Percentiles rank a stretch among this genome's conserved stretches.
phyloP scores from a whole-genome alignment of 2,888 invertebrate species.

The Furcula furcula region DNA sequence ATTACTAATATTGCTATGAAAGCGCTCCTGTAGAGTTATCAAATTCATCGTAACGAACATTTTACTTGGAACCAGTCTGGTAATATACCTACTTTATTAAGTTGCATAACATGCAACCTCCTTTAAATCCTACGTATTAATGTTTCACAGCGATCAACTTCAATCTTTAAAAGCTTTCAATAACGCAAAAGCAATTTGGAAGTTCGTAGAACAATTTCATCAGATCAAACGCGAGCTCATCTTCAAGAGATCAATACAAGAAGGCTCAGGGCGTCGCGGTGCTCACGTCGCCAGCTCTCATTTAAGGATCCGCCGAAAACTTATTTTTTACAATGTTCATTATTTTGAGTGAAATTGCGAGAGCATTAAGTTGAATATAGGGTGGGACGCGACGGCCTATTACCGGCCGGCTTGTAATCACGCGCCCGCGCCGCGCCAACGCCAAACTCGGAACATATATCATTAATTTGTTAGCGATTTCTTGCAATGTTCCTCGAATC shows the following conservation, averaged over 20 bases:
- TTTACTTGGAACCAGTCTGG: no score
- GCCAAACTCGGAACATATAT: conserved; percentile 46
- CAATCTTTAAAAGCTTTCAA: conserved; percentile 29
- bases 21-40: no score
- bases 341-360: conserved; percentile 80
- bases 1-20: no score
- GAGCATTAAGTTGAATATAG: conserved; percentile 81
- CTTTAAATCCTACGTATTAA: conserved; percentile 19
- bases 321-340: conserved; percentile 75
- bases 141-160: conserved; percentile 20
- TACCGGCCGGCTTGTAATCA: conserved; percentile 77
- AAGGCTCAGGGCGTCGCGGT: conserved; percentile 39
- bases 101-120: conserved; percentile 12
- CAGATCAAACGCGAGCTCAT: conserved; percentile 47
- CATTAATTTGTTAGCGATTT: conserved; percentile 73
- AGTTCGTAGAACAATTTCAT: conserved; percentile 57
- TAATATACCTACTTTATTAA: neutral
- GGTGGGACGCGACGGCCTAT: conserved; percentile 72
- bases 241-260: conserved; percentile 48
- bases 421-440: conserved; percentile 51
- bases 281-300: conserved; percentile 61
- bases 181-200: conserved; percentile 46
- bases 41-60: no score
- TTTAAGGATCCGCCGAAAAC: conserved; percentile 63
- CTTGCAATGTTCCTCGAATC: conserved; percentile 40